Conservation (phyloP, 2,888 invertebrate genomes). For the Caenorhabditis japonica region DNA sequence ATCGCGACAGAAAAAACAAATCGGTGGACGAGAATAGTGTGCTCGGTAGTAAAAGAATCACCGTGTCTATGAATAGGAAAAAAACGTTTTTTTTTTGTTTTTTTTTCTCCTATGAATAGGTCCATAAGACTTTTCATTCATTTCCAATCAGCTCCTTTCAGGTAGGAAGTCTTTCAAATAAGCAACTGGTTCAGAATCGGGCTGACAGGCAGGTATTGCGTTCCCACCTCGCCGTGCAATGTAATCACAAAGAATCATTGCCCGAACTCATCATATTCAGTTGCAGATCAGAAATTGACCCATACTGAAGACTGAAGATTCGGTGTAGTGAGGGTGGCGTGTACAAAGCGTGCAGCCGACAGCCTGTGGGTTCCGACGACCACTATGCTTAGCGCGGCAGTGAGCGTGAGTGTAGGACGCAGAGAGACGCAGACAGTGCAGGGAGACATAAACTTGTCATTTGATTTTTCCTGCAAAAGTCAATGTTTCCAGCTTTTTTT, state of each 20-base stretch:
- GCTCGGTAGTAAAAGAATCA: no score
- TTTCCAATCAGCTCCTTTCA: no score
- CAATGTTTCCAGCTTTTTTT: no score
- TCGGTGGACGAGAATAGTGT: no score
- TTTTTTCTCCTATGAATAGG: no score
- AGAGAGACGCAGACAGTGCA: slow-evolving; percentile 27
- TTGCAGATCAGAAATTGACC: slow-evolving; percentile 67
- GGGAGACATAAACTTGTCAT: neutral
- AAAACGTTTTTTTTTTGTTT: no score
- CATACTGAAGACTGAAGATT: slow-evolving; percentile 61
- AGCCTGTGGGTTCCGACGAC: slow-evolving; percentile 32
- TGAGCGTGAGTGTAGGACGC: slow-evolving; percentile 6
- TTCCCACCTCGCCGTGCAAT: slow-evolving; percentile 59
- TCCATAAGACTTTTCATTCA: no score
- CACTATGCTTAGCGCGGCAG: slow-evolving; percentile 13
- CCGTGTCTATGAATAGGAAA: no score
- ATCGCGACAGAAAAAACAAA: no score
- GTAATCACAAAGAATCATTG: slow-evolving; percentile 64
- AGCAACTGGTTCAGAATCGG: slow-evolving; percentile 58
- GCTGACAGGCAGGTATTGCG: slow-evolving; percentile 59
- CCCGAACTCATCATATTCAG: slow-evolving; percentile 65
- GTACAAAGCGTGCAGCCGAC: slow-evolving; percentile 31
- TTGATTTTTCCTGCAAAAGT: no score
- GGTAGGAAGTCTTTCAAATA: slow-evolving; percentile 25
- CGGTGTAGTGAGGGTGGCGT: neutral